phyloP scores from a whole-genome alignment of 2,888 invertebrate species.

The Drosophila mercatorum region DNA sequence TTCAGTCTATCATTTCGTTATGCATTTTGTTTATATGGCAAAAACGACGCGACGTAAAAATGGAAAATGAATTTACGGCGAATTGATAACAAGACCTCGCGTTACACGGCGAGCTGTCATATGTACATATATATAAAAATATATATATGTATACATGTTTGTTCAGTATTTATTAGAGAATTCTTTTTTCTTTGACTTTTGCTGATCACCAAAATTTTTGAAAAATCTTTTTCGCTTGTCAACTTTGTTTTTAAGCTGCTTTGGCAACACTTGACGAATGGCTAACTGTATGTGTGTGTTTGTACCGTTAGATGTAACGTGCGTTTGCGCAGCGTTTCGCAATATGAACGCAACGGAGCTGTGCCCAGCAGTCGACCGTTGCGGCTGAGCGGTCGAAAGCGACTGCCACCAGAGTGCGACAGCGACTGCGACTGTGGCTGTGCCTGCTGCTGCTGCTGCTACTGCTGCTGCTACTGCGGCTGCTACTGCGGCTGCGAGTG shows the following conservation, averaged over 20 bases:
- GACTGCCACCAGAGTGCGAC: conserved; percentile 50
- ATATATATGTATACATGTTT: conserved; percentile 11
- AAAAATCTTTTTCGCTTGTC: conserved; percentile 3
- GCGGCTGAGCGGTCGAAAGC: conserved; percentile 61
- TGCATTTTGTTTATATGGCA: conserved; percentile 39
- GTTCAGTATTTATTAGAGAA: conserved; percentile 17
- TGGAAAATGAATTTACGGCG: conserved; percentile 36
- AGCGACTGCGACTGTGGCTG: conserved; percentile 26
- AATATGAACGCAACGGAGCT: conserved; percentile 15
- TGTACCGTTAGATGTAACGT: conserved; percentile 39
- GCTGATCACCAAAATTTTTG: conserved; percentile 43
- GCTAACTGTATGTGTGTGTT: conserved; percentile 17
- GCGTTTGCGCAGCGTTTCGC: conserved; percentile 69
- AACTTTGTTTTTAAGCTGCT: conserved; percentile 27
- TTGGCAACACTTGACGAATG: conserved; percentile 41
- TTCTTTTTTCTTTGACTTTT: conserved; percentile 23
- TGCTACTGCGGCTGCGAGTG: conserved; percentile 3
- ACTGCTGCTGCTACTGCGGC: background rate
- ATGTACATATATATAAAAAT: background rate
- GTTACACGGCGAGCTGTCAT: conserved; percentile 41
- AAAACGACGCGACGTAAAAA: conserved; percentile 21
- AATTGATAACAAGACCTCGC: conserved; percentile 51
- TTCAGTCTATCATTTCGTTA: conserved; percentile 29
- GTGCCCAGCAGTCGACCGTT: conserved; percentile 55
- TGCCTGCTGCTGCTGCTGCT: conserved; percentile 1